These are phyloP conservation scores for Meteorus colon DNA, from an alignment of 2,888 invertebrate genomes.

Conservation along the genomic window DNA sequence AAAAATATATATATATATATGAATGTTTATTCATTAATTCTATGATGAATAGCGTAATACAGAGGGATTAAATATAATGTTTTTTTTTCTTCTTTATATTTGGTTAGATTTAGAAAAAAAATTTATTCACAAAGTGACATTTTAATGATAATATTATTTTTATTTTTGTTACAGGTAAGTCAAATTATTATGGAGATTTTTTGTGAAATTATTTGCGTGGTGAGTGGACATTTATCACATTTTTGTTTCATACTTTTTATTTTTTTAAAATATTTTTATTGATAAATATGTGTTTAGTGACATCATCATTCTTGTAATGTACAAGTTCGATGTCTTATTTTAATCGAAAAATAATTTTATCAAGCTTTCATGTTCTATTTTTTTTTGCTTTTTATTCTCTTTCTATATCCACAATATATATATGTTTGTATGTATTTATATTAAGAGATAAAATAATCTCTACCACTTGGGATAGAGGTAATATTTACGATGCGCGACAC, in stretches of 20 bases:
- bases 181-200: background rate
- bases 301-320: background rate
- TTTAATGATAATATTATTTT: constrained; percentile 20
- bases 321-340: constrained; percentile 20
- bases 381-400: too few species aligned
- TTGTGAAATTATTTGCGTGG: background rate
- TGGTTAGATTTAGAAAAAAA: background rate
- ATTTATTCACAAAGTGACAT: background rate
- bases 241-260: background rate
- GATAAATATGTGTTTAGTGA: background rate
- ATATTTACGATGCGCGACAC: constrained; percentile 50
- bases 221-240: constrained; percentile 6
- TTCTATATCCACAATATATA: constrained; percentile 2
- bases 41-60: constrained; percentile 27
- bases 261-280: background rate
- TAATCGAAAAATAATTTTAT: constrained; percentile 31
- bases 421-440: constrained; percentile 8
- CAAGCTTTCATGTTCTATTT: constrained; percentile 21
- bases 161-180: constrained; percentile 44
- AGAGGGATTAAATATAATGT: constrained; percentile 7
- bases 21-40: constrained; percentile 10
- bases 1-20: background rate
- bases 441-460: constrained; percentile 40
- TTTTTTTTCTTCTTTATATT: constrained; percentile 26
- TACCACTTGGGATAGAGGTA: constrained; percentile 32